phyloP scores from a whole-genome alignment of 2,113 vertebrate genomes.

The Eurypyga helias region DNA sequence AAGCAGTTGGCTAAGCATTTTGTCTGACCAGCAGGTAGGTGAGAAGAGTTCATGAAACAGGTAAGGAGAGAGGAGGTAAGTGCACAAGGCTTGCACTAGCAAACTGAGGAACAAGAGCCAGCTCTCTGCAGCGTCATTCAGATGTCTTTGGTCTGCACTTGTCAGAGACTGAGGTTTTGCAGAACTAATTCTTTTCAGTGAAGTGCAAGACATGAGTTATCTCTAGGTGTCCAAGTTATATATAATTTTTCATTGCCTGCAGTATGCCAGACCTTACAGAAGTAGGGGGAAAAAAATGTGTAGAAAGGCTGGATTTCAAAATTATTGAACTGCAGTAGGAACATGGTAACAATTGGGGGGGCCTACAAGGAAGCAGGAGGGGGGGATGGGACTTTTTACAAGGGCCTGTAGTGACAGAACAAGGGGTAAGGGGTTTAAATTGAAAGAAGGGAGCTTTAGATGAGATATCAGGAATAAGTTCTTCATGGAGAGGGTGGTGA shows the following conservation, averaged over 20 bases:
- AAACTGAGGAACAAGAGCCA: background rate
- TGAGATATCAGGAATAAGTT: too few relatives aligned
- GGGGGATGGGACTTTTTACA: too few relatives aligned
- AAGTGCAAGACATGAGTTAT: background rate
- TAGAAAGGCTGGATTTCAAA: background rate
- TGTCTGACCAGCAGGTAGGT: background rate
- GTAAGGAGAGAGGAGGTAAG: background rate
- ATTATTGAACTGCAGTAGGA: background rate
- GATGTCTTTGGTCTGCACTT: background rate
- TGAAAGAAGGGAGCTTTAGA: too few relatives aligned
- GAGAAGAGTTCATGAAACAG: background rate
- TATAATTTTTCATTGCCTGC: background rate
- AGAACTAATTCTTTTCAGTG: background rate
- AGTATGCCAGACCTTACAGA: background rate
- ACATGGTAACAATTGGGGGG: background rate
- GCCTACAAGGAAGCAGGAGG: too few relatives aligned
- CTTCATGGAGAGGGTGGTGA: too few relatives aligned
- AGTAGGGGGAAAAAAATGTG: fast-evolving
- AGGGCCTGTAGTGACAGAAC: too few relatives aligned
- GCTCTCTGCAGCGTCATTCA: background rate
- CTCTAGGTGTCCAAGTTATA: background rate
- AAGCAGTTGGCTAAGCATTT: background rate
- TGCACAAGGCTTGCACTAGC: background rate
- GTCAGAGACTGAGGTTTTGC: background rate
- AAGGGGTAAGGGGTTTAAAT: too few relatives aligned